Percentiles rank a stretch among this genome's conserved stretches.
Evolutionary conservation across 2,888 invertebrate species (phyloP).

Genomic region (Tipula vernalis): DNA sequence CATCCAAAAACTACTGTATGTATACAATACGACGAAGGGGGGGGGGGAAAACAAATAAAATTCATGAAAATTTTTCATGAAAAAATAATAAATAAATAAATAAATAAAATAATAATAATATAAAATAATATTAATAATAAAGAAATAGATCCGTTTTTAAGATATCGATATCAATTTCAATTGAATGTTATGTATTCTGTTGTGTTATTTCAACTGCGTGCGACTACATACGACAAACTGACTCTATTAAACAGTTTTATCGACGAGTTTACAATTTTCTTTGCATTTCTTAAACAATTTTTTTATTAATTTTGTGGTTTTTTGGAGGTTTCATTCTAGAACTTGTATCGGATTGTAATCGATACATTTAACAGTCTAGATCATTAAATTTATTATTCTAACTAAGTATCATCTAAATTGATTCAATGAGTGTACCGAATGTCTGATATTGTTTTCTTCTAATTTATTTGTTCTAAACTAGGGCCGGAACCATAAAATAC

Average conservation of each 20-base stretch:
- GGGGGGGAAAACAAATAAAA: background rate
- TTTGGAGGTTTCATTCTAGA: background rate
- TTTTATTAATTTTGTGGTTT: background rate
- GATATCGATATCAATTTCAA: slow-evolving; percentile 7
- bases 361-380: background rate
- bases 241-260: background rate
- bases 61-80: background rate
- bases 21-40: no score
- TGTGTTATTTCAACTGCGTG: slow-evolving; percentile 4
- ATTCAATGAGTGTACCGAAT: no score
- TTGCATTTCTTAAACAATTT: background rate
- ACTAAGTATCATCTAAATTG: no score
- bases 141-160: slow-evolving; percentile 6
- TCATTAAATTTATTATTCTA: no score
- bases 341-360: background rate
- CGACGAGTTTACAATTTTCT: background rate
- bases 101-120: background rate
- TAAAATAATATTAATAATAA: background rate
- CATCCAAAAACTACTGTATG: background rate
- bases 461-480: no score
- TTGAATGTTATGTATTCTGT: slow-evolving; percentile 1
- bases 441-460: no score
- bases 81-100: background rate
- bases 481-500: no score
- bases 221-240: background rate